Conservation (phyloP, 2,888 invertebrate genomes). For the Cheilosia vulpina region DNA sequence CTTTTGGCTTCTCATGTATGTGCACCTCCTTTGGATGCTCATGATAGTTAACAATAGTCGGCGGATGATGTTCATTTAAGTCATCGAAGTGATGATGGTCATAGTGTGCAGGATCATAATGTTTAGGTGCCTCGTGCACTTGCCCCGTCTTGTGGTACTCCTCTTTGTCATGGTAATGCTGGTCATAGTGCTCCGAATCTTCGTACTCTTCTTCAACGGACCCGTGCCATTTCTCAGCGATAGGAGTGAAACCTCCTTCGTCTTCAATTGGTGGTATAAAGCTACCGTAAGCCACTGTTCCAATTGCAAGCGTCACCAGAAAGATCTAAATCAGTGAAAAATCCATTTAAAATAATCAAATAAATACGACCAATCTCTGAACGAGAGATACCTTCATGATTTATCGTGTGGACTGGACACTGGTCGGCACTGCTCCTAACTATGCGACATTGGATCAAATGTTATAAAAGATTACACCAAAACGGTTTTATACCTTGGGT, state of each 20-base stretch:
- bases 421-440: slow-evolving; percentile 18
- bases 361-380: slow-evolving; percentile 7
- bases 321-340: slow-evolving; percentile 22
- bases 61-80: slow-evolving; percentile 38
- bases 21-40: slow-evolving; percentile 39
- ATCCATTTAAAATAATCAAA: not conserved
- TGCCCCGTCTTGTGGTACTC: slow-evolving; percentile 32
- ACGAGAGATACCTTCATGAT: slow-evolving; percentile 57
- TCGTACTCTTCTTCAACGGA: slow-evolving; percentile 40
- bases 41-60: slow-evolving; percentile 7
- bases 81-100: slow-evolving; percentile 60
- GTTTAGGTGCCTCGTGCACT: slow-evolving; percentile 45
- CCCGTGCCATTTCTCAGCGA: slow-evolving; percentile 45
- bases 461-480: slow-evolving; percentile 42
- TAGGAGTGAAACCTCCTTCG: slow-evolving; percentile 22
- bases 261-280: slow-evolving; percentile 32
- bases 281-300: not conserved
- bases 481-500: slow-evolving; percentile 58
- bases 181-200: slow-evolving; percentile 27
- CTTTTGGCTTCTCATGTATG: slow-evolving; percentile 35
- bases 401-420: not conserved
- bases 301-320: slow-evolving; percentile 12
- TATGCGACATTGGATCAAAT: slow-evolving; percentile 55
- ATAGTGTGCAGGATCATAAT: slow-evolving; percentile 44
- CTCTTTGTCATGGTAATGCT: slow-evolving; percentile 25